phyloP scores from a whole-genome alignment of 2,797 vertebrate species.

The Fundulus diaphanus region DNA sequence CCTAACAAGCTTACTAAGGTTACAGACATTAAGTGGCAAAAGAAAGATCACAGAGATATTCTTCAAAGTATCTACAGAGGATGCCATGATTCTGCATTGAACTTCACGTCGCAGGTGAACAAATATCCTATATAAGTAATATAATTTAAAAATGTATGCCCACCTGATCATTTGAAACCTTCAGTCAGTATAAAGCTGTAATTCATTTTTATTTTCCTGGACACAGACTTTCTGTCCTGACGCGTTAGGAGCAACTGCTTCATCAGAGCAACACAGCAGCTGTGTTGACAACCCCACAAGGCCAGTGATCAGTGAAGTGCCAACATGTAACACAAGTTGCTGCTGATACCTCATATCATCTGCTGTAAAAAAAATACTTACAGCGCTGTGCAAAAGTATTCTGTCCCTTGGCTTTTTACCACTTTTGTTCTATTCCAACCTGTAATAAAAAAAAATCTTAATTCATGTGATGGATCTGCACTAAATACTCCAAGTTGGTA shows the following conservation, averaged over 20 bases:
- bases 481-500: too few species aligned
- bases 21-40: background rate
- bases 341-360: background rate
- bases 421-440: too few species aligned
- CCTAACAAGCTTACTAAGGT: background rate
- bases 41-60: background rate
- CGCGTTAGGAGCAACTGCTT: background rate
- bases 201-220: background rate
- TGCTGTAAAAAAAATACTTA: background rate
- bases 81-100: background rate
- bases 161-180: background rate
- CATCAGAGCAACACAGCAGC: background rate
- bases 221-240: background rate
- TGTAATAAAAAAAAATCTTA: too few species aligned
- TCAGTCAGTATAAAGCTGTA: background rate
- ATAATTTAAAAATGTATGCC: background rate
- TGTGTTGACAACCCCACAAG: background rate
- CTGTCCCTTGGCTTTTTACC: too few species aligned
- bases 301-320: background rate
- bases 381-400: too few species aligned
- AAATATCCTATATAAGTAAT: background rate
- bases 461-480: too few species aligned
- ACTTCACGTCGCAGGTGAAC: background rate
- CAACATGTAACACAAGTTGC: background rate
- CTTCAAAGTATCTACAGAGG: background rate